Base-by-base conservation (phyloP, 2,888 invertebrate genomes). In the Pecten maximus region DNA sequence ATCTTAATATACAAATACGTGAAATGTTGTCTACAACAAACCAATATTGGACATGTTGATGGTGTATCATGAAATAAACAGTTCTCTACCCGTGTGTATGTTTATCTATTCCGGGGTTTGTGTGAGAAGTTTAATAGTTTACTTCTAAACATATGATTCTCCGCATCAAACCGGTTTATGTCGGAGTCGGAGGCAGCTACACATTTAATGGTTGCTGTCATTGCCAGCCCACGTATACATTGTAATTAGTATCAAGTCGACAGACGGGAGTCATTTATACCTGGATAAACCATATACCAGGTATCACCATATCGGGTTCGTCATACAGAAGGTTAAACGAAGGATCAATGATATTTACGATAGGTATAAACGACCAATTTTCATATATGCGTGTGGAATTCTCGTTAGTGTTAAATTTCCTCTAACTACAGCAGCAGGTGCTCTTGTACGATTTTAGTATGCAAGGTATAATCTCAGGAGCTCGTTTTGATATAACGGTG, bases 371-470 rank as follows among this genome's bases (percentile, higher is more conserved):
- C 74, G 74, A 28, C 74, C 74, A 74, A 74, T 74, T 74, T 74
- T 74, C 74, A 74, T 74, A 74, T 74, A 74, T 28, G 35, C 23
- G 3, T 74, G 35, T 0, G 28, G 4, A 35, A 35, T 74, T 74
- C 74, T 74, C 8, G 12, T 74, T 35, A 74, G 74, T 28, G 28
- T 74, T 74, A 74, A 10, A 35, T 74, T 74, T 74, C 74, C 8
- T 0, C 74, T 74, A 74, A 74, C 28, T 74, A 74, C 74, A 74
- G 74, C 74, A 15, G 74, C 74, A 74, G 74, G 74, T 74, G 74
- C 35, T 74, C 74, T 74, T 74, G 74, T 74, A 74, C 28, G 28
- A 35, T 28, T 74, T 74, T 74, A 74, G 74, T 74, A 28, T 74
- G 35, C 12, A 74, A 35, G 35, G 74, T 74, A 74, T 74, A 74